Percentiles rank a stretch among this genome's conserved stretches.
Evolutionary conservation across 2,113 vertebrate genomes (phyloP).

Genomic region (Gadus chalcogrammus): DNA sequence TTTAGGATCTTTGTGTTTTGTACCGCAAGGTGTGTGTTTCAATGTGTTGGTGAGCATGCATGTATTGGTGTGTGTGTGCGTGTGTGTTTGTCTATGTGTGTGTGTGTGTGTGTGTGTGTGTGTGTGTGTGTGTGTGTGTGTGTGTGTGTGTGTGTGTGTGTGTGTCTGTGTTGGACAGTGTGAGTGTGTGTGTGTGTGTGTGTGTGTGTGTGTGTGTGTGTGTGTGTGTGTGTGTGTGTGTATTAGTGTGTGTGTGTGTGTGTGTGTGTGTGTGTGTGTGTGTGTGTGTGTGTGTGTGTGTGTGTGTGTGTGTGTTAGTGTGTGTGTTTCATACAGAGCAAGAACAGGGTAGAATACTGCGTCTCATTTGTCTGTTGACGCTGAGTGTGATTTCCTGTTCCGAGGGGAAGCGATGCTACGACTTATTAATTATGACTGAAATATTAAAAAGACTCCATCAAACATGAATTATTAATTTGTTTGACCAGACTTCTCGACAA

Average conservation of each 20-base stretch:
- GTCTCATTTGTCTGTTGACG: conserved; percentile 64
- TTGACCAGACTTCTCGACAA: conserved; percentile 64
- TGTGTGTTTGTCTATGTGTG: conserved; percentile 2
- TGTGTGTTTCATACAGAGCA: neutral
- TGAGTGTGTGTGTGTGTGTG: conserved; percentile 9
- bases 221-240: conserved; percentile 10
- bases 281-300: neutral
- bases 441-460: conserved; percentile 77
- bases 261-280: neutral
- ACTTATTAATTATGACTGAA: conserved; percentile 75
- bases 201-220: conserved; percentile 1
- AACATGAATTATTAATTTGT: conserved; percentile 74
- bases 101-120: neutral
- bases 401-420: conserved; percentile 48
- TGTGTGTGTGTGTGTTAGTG: neutral
- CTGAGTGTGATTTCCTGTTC: conserved; percentile 55
- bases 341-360: neutral
- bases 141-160: conserved; percentile 5
- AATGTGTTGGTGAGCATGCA: neutral
- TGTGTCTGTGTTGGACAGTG: conserved; percentile 7
- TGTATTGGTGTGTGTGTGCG: conserved; percentile 2
- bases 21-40: conserved; percentile 6
- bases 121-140: conserved; percentile 1
- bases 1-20: no score
- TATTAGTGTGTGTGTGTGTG: neutral